Evolutionary conservation across 2,797 vertebrate genomes (phyloP), one percentile per base, ranked within the genome.

Genomic region (Holocentrus rufus): DNA sequence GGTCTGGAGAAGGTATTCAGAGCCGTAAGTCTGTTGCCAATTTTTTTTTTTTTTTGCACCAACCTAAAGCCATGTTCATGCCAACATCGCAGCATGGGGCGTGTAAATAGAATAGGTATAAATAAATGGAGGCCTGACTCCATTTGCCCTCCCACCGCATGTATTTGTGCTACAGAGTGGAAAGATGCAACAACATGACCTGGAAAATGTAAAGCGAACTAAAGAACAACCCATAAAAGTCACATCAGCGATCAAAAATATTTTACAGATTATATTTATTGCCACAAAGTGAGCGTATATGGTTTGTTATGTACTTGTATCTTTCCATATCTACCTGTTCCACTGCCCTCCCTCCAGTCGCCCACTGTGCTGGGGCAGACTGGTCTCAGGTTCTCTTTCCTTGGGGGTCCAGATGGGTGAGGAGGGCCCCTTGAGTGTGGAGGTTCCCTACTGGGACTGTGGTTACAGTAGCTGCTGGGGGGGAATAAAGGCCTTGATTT

Each of bases 161-260:
- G 93, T 92, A 93, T 90, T 92, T 91, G 86, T 82, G 91, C 73
- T 85, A 82, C 90, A 36, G 75, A 88, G 90, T 93, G 94, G 93
- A 95, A 96, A 95, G 95, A 96, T 95, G 95, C 95, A 94, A 95
- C 95, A 90, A 87, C 92, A 90, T 86, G 88, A 53, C 55, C 47
- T 49, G 6, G 42, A 65, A 23, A 53, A 67, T 18, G 13, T 22
- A 30, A 17, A 64, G 49, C 13, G 39, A 30, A 60, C 9, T 1
- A 46, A 36, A 23, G 15, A n/a, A 9, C 22, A 55, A 55, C 13
- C 31, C 10, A 42, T 53, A 61, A 8, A 46, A 54, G 22, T 56
- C 2, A 7, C 13, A 55, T 54, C 18, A 14, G 23, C 23, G 5
- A 11, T 47, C 11, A 15, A 18, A 30, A 30, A 18, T 5, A 25